A percentile compares a stretch with the other conserved stretches of the same genome.
These are phyloP conservation scores for Murina feae DNA, from an alignment of 2,113 vertebrate genomes.

Conservation along the genomic window DNA sequence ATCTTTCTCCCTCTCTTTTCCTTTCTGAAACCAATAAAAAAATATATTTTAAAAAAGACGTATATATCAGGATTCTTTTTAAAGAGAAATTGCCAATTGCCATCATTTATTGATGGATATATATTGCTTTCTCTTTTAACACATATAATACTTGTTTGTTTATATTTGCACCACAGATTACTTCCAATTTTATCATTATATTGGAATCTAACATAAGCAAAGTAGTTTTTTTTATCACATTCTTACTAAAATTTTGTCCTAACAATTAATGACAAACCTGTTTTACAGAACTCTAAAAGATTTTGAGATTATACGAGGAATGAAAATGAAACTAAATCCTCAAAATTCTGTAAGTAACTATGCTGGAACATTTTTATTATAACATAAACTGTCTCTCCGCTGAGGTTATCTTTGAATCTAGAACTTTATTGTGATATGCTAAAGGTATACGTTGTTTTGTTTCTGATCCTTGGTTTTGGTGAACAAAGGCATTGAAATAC, in stretches of 20 bases:
- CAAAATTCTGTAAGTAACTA: conserved; percentile 86
- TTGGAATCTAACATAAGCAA: background rate
- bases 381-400: background rate
- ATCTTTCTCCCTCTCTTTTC: too few relatives aligned
- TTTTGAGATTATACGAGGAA: conserved; percentile 91
- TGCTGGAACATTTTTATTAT: background rate
- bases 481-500: background rate
- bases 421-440: background rate
- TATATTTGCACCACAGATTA: background rate
- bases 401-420: background rate
- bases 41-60: background rate
- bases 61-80: background rate
- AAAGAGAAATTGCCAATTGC: background rate
- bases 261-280: conserved; percentile 47
- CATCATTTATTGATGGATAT: background rate
- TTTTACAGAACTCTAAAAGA: conserved; percentile 89
- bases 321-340: conserved; percentile 93
- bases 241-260: conserved; percentile 3
- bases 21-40: too few relatives aligned
- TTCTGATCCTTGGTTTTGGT: background rate
- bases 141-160: background rate
- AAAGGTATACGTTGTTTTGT: background rate
- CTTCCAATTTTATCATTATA: background rate
- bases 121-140: background rate
- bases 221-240: background rate